Evolutionary conservation across 2,113 vertebrate genomes (phyloP).

Genomic region (Sporophila hypoxantha): DNA sequence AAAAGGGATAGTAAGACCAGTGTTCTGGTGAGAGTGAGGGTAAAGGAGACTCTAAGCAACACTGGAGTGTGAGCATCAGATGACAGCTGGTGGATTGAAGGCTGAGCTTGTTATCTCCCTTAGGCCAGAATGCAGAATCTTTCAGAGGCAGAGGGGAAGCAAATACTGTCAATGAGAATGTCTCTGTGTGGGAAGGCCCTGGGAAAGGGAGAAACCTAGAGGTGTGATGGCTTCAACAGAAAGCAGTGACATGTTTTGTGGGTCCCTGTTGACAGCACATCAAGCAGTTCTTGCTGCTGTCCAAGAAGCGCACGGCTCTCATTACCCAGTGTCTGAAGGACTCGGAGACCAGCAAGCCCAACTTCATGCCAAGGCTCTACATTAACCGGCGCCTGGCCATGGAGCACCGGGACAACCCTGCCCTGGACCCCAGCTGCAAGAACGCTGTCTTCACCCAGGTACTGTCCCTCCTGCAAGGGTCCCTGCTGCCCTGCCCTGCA

Average conservation of each 20-base stretch:
- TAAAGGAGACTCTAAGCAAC: neutral
- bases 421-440: slow-evolving; percentile 85
- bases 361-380: slow-evolving; percentile 95
- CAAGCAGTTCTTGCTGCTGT: slow-evolving; percentile 93
- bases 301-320: slow-evolving; percentile 87
- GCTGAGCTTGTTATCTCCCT: neutral
- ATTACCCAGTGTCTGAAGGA: slow-evolving; percentile 94
- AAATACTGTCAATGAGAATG: neutral
- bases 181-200: neutral
- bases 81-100: neutral
- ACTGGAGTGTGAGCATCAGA: neutral
- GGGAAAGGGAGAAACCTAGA: neutral
- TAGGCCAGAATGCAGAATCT: neutral
- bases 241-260: neutral
- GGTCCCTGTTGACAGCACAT: slow-evolving; percentile 73
- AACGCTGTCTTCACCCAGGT: slow-evolving; percentile 94
- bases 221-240: neutral
- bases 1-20: neutral
- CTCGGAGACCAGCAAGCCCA: slow-evolving; percentile 93
- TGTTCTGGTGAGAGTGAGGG: neutral
- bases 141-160: neutral
- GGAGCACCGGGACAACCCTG: slow-evolving; percentile 94
- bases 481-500: neutral
- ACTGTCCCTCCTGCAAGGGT: neutral
- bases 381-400: slow-evolving; percentile 96